Evolutionary conservation across 2,113 vertebrate genomes (phyloP).

Genomic region (Neoarius graeffei): DNA sequence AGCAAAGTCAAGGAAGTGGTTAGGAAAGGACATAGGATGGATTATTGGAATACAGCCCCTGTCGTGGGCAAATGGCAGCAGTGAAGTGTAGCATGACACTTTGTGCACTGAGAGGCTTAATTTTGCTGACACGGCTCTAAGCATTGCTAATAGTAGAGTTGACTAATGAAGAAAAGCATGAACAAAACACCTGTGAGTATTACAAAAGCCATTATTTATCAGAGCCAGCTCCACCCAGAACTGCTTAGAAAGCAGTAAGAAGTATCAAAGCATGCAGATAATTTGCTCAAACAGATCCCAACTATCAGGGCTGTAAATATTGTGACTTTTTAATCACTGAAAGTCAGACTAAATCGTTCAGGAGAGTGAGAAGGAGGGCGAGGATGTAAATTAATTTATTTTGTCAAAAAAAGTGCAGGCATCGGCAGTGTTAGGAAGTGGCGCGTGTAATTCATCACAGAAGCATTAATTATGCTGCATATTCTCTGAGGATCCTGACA

Average conservation of each 20-base stretch:
- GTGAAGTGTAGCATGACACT: constrained; percentile 58
- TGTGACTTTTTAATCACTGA: constrained; percentile 67
- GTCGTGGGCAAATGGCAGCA: constrained; percentile 49
- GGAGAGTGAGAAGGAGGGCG: constrained; percentile 52
- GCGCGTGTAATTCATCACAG: constrained; percentile 69
- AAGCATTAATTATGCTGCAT: constrained; percentile 75
- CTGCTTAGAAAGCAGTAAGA: constrained; percentile 43
- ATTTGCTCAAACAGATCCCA: constrained; percentile 54
- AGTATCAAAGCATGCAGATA: constrained; percentile 42
- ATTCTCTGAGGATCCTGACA: constrained; percentile 72
- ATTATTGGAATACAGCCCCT: too few species aligned
- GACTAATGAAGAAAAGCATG: constrained; percentile 72
- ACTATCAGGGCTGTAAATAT: constrained; percentile 64
- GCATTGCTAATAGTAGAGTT: constrained; percentile 71
- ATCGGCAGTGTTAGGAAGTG: constrained; percentile 64
- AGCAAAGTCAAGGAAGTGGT: too few species aligned
- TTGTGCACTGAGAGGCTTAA: constrained; percentile 62
- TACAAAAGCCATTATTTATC: constrained; percentile 63
- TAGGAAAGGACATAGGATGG: too few species aligned
- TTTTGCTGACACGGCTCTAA: constrained; percentile 67
- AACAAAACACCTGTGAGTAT: constrained; percentile 69
- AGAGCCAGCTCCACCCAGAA: constrained; percentile 48
- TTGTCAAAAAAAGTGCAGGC: constrained; percentile 55
- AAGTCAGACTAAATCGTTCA: constrained; percentile 42
- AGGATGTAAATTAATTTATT: constrained; percentile 61